Conservation (phyloP, 2,113 vertebrate species). For the Erythrocebus patas region DNA sequence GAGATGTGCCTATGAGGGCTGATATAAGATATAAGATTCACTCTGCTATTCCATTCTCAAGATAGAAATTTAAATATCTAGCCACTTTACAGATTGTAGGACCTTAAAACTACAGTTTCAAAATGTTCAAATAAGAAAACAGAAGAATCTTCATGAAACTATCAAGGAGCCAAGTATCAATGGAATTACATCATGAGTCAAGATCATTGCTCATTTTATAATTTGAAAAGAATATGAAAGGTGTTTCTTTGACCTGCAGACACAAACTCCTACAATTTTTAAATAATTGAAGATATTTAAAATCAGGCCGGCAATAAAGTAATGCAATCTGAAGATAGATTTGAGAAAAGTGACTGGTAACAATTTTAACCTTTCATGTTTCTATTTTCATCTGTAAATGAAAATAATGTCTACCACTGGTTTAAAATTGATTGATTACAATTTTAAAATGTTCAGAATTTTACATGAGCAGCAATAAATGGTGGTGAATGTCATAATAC, state of each 20-base stretch:
- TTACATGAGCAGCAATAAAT: not conserved
- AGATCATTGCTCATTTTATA: not conserved
- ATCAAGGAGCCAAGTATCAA: not conserved
- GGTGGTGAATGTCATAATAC: not conserved
- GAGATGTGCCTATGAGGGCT: slow-evolving; percentile 3
- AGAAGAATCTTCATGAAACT: not conserved
- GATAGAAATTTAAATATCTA: slow-evolving; percentile 24
- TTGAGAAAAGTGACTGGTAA: not conserved
- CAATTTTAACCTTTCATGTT: not conserved
- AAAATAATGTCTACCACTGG: not conserved
- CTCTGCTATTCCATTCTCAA: not conserved
- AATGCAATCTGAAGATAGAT: not conserved
- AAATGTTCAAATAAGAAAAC: not conserved
- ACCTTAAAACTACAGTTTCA: not conserved
- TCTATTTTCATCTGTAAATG: not conserved
- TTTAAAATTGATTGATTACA: not conserved
- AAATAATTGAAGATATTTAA: not conserved
- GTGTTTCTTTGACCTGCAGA: not conserved
- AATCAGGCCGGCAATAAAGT: not conserved
- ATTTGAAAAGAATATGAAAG: not conserved
- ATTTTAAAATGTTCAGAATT: not conserved
- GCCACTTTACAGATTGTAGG: not conserved
- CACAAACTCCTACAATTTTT: not conserved
- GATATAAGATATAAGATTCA: not conserved
- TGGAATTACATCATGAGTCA: not conserved